Conservation (phyloP, 2,113 vertebrate genomes). For the Calcarius ornatus region DNA sequence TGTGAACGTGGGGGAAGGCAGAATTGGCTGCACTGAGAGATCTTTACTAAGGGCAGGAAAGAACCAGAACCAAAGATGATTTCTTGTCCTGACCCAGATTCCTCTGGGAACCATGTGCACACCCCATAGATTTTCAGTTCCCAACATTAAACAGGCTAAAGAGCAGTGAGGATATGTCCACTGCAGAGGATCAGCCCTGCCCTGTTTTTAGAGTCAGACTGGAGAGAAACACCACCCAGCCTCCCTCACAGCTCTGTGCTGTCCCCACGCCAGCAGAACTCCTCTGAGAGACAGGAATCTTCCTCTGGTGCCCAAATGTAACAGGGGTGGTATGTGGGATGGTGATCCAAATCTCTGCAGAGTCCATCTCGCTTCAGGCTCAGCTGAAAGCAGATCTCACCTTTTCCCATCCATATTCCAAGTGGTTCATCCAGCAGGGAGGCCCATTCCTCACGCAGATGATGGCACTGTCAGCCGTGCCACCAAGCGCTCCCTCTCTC, state of each 20-base stretch:
- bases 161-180: neutral
- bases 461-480: neutral
- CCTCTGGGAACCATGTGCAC: neutral
- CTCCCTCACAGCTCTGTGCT: accelerated
- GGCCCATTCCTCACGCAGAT: neutral
- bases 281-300: neutral
- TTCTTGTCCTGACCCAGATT: conserved; percentile 37
- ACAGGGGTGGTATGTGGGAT: neutral
- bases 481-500: neutral
- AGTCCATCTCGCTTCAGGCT: neutral
- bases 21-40: neutral
- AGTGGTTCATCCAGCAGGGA: neutral
- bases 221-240: neutral
- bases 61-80: conserved; percentile 23
- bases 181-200: neutral
- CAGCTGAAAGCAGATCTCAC: neutral
- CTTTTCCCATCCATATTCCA: neutral
- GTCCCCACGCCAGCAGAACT: accelerated
- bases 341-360: neutral
- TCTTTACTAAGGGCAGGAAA: neutral
- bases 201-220: neutral
- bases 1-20: neutral
- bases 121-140: neutral
- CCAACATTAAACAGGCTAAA: neutral
- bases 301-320: accelerated